phyloP scores from a whole-genome alignment of 2,113 vertebrate species.

The Semnornis frantzii region DNA sequence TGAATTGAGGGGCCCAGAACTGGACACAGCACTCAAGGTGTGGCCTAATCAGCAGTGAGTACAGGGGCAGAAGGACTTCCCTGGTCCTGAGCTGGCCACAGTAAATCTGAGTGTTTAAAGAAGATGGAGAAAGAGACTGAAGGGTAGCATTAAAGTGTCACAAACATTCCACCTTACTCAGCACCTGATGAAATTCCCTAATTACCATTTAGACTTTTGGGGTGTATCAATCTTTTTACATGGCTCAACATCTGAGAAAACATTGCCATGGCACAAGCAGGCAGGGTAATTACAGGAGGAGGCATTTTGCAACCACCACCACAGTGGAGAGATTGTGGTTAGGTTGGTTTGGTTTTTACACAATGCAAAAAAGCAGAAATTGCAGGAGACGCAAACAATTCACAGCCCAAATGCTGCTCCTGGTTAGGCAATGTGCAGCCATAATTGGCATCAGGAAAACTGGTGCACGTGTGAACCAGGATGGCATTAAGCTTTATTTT shows the following conservation, averaged over 20 bases:
- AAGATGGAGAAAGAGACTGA: neutral
- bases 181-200: slow-evolving; percentile 48
- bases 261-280: neutral
- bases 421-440: neutral
- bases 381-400: slow-evolving; percentile 19
- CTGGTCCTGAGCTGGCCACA: too few species aligned
- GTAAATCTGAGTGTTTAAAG: neutral
- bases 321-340: neutral
- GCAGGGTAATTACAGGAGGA: neutral
- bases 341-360: neutral
- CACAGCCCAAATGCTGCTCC: neutral
- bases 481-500: neutral
- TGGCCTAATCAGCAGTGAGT: too few species aligned
- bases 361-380: slow-evolving; percentile 4
- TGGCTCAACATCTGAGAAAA: neutral
- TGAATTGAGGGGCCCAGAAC: too few species aligned
- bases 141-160: neutral
- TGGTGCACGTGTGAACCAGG: neutral
- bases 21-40: too few species aligned
- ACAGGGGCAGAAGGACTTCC: too few species aligned
- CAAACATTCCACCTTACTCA: slow-evolving; percentile 19
- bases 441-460: neutral
- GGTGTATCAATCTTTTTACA: slow-evolving; percentile 17
- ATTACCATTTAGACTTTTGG: slow-evolving; percentile 52
- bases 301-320: slow-evolving; percentile 38